A percentile compares a stretch with the other conserved stretches of the same genome.
These are phyloP conservation scores for Oxytorus armatus DNA, from an alignment of 2,888 invertebrate species.

Conservation along the genomic window DNA sequence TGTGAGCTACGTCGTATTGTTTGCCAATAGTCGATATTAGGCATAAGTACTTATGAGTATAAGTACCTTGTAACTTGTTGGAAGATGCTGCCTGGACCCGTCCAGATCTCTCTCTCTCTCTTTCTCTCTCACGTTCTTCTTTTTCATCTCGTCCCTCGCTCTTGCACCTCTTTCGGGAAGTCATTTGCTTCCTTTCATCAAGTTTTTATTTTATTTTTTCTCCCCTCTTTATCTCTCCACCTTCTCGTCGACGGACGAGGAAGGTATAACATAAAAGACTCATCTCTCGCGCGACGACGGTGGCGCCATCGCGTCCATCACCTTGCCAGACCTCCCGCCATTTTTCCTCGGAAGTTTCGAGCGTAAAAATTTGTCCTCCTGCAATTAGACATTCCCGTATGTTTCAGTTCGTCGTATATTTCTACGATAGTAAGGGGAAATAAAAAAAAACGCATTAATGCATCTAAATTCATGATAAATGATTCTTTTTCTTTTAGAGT, in stretches of 20 bases:
- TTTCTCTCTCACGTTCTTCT: slow-evolving; percentile 20
- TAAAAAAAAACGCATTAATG: background rate
- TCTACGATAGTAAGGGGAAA: too few relatives aligned
- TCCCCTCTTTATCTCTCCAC: slow-evolving; percentile 2
- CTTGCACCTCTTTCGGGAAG: slow-evolving; percentile 61
- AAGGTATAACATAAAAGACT: slow-evolving; percentile 42
- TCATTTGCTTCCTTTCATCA: slow-evolving; percentile 65
- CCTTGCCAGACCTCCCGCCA: background rate
- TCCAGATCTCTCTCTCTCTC: slow-evolving; percentile 15
- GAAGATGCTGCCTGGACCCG: slow-evolving; percentile 39
- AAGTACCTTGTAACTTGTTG: slow-evolving; percentile 25
- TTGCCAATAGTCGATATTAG: background rate
- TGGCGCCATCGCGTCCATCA: slow-evolving; percentile 40
- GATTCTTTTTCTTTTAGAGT: background rate
- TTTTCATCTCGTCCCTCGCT: slow-evolving; percentile 31
- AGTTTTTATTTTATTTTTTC: slow-evolving; percentile 43
- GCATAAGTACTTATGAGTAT: slow-evolving; percentile 19
- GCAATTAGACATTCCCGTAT: too few relatives aligned
- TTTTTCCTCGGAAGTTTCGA: background rate
- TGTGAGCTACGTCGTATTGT: background rate
- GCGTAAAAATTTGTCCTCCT: background rate
- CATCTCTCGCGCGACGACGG: slow-evolving; percentile 16
- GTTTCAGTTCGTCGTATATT: too few relatives aligned
- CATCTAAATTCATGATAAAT: background rate
- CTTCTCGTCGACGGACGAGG: slow-evolving; percentile 17